Base-by-base conservation (phyloP, 2,888 invertebrate species). In the Acrocyrtus sp. region DNA sequence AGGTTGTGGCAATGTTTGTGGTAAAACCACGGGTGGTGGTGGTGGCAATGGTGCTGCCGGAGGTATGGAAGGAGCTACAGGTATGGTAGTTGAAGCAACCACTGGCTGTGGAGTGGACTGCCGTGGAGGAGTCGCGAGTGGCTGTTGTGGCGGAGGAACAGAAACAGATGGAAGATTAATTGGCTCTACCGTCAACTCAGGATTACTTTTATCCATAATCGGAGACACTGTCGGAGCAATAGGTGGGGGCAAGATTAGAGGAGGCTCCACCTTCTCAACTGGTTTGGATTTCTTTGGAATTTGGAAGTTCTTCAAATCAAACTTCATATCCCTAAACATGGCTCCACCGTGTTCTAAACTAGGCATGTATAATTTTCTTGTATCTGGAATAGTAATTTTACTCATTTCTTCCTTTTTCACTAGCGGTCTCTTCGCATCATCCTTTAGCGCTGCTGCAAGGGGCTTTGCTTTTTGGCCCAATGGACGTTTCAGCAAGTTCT, bases 211-310 rank as follows among this genome's bases (percentile, higher is more conserved):
- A 15, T 68, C 68, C 6, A 50, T 39, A 26, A 63, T 67, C 15
- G 72, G 48, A n/a, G n/a, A n/a, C n/a, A n/a, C n/a, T n/a, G n/a
- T n/a, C n/a, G n/a, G n/a, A n/a, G n/a, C n/a, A n/a, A n/a, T n/a
- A n/a, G 47, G 54, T 6, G 50, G 45, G 15, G 62, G 39, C n/a
- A 58, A 8, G 17, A 63, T 22, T 1, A 67, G 58, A 19, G 58
- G 34, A n/a, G 56, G 41, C 12, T 74, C 63, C 6, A 58, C 43
- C 19, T 62, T 60, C 22, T 69, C 69, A 19, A 60, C 22, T 8
- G 70, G 62, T 24, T 70, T 70, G 3, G 78, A 75, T 26, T 81
- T 81, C 22, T 80, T 81, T 0, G 81, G 81, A 22, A 81, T 81
- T 51, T 81, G 81, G 65, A 80, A 81, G 50, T 77, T 81, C 34